Evolutionary conservation across 1,140 invertebrate genomes (phyloP).

Genomic region (Zaprionus kolodkinae): DNA sequence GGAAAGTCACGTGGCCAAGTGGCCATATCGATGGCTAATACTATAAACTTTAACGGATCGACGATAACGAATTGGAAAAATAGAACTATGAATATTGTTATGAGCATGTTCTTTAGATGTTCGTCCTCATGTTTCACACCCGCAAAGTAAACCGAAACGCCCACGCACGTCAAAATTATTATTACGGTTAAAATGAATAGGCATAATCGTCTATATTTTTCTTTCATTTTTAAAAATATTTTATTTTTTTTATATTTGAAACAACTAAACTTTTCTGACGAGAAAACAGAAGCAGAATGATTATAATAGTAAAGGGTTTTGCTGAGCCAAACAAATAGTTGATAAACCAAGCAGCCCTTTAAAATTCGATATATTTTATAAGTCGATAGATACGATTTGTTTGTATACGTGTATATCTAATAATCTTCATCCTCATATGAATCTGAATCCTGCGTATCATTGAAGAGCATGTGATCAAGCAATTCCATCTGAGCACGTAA

Average conservation of each 20-base stretch:
- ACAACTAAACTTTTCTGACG: neutral
- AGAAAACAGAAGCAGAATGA: neutral
- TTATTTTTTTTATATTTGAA: neutral
- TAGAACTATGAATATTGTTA: slow-evolving; percentile 42
- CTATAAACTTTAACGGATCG: slow-evolving; percentile 38
- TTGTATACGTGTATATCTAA: neutral
- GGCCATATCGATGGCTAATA: slow-evolving; percentile 49
- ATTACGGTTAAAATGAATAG: neutral
- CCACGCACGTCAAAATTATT: neutral
- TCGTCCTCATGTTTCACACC: slow-evolving; percentile 51
- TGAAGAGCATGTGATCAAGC: slow-evolving; percentile 40
- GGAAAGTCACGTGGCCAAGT: slow-evolving; percentile 33
- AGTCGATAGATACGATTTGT: neutral
- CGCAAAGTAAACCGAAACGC: neutral
- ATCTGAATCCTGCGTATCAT: neutral
- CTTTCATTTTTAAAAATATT: neutral
- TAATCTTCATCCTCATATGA: neutral
- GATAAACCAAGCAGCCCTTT: neutral
- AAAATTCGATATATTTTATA: neutral
- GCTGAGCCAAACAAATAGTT: neutral
- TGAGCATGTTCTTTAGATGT: slow-evolving; percentile 33
- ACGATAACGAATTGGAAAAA: slow-evolving; percentile 20
- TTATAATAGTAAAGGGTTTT: neutral
- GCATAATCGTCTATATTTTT: neutral
- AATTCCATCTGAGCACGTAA: slow-evolving; percentile 48